A percentile compares a stretch with the other conserved stretches of the same genome.
These are phyloP conservation scores for Bombyx mandarina DNA, from an alignment of 1,140 invertebrate species.

Conservation along the genomic window DNA sequence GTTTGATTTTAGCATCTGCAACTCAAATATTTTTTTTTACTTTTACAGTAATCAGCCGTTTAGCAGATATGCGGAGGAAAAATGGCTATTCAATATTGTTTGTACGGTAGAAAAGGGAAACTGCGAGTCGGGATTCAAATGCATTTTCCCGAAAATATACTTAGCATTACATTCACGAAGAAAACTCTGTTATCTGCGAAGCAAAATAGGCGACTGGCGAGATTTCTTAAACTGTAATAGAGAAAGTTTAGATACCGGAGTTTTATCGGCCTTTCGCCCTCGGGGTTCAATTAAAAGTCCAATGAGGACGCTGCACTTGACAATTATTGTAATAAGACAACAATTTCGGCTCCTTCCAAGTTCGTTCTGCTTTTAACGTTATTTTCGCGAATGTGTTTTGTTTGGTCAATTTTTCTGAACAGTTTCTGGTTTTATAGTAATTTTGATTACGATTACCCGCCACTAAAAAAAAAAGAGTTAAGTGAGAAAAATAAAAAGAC, in stretches of 20 bases:
- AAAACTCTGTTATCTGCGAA: conserved; percentile 57
- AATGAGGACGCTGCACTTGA: conserved; percentile 39
- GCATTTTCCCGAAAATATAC: conserved; percentile 7
- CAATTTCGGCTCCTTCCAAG: conserved; percentile 14
- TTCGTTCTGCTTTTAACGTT: not conserved
- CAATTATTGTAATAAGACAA: conserved; percentile 61
- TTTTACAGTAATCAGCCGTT: no score
- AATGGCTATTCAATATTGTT: no score
- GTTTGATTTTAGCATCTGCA: no score
- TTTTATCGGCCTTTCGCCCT: conserved; percentile 64
- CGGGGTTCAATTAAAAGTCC: conserved; percentile 69
- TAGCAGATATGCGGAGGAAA: no score
- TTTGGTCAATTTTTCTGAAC: not conserved
- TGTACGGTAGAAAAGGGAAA: no score
- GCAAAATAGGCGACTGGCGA: conserved; percentile 40
- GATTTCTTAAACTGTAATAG: conserved; percentile 69
- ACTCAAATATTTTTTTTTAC: no score
- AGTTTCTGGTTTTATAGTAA: not conserved
- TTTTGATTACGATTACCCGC: no score
- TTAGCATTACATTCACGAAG: conserved; percentile 27
- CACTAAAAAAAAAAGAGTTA: no score
- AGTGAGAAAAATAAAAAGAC: no score
- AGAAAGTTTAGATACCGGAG: conserved; percentile 64
- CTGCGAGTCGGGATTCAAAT: no score
- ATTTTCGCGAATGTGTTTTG: not conserved